Conservation (phyloP, 2,113 vertebrate genomes). For the Tylochromis polylepis region DNA sequence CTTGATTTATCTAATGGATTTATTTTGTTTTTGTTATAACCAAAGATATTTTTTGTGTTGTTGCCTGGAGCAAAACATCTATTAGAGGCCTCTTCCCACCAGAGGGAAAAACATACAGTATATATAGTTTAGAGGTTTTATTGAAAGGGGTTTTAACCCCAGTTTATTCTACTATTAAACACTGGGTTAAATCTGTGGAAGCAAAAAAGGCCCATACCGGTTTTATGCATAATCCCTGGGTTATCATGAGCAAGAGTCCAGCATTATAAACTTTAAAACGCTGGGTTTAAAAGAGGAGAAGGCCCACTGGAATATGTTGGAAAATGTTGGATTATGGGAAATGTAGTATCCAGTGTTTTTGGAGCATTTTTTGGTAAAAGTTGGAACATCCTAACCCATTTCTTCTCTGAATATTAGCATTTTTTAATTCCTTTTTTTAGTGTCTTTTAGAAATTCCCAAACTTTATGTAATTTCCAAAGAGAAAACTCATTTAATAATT, state of each 20-base stretch:
- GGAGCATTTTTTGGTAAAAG: not conserved
- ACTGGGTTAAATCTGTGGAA: conserved; percentile 53
- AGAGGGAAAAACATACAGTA: conserved; percentile 1
- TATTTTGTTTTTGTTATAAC: conserved; percentile 50
- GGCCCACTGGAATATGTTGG: not conserved
- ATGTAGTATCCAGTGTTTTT: not conserved
- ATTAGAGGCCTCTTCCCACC: conserved; percentile 30
- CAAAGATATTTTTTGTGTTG: conserved; percentile 68
- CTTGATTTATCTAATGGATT: not conserved
- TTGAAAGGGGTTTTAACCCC: conserved; percentile 49
- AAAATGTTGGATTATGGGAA: not conserved
- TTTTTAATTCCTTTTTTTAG: not conserved
- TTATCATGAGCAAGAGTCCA: not conserved
- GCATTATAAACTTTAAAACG: not conserved
- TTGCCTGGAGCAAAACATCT: conserved; percentile 71
- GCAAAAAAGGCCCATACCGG: not conserved
- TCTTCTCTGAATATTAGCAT: not conserved
- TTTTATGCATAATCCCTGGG: not conserved
- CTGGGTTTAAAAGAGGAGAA: not conserved
- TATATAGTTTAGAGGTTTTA: conserved; percentile 37
- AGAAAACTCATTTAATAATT: not conserved
- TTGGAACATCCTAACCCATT: not conserved
- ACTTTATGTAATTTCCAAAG: not conserved
- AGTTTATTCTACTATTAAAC: conserved; percentile 59
- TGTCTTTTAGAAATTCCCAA: not conserved